Evolutionary conservation across 2,888 invertebrate species (phyloP).

Genomic region (Xanthia togata): DNA sequence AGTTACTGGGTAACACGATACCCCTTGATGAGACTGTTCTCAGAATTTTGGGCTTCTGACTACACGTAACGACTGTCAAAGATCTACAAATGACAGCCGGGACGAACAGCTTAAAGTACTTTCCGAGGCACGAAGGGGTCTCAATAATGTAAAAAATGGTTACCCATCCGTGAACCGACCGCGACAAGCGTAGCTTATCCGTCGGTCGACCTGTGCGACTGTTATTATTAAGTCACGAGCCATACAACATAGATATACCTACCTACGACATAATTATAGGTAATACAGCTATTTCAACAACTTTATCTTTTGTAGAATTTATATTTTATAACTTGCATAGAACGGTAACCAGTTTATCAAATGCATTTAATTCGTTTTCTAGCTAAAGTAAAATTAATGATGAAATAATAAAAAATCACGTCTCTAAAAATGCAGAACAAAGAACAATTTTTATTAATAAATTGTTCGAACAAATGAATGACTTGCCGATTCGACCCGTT

Average conservation of each 20-base stretch:
- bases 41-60: too few relatives aligned
- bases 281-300: background rate
- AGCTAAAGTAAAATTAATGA: conserved; percentile 37
- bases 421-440: conserved; percentile 44
- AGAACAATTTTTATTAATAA: conserved; percentile 67
- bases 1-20: too few relatives aligned
- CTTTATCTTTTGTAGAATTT: background rate
- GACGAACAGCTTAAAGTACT: too few relatives aligned
- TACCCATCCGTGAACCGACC: background rate
- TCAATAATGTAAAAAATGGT: too few relatives aligned
- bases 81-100: too few relatives aligned
- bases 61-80: too few relatives aligned
- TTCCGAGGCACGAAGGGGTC: too few relatives aligned
- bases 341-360: background rate
- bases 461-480: conserved; percentile 72
- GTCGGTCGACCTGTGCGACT: background rate
- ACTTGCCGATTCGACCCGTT: conserved; percentile 69
- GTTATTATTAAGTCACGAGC: background rate
- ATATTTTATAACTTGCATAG: background rate
- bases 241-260: too few relatives aligned
- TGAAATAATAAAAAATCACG: conserved; percentile 28
- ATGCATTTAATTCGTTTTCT: conserved; percentile 9
- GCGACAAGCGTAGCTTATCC: background rate
- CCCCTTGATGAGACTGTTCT: too few relatives aligned
- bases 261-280: too few relatives aligned